Base-by-base conservation (phyloP, 2,113 vertebrate species). In the Aspidoscelis tigris region DNA sequence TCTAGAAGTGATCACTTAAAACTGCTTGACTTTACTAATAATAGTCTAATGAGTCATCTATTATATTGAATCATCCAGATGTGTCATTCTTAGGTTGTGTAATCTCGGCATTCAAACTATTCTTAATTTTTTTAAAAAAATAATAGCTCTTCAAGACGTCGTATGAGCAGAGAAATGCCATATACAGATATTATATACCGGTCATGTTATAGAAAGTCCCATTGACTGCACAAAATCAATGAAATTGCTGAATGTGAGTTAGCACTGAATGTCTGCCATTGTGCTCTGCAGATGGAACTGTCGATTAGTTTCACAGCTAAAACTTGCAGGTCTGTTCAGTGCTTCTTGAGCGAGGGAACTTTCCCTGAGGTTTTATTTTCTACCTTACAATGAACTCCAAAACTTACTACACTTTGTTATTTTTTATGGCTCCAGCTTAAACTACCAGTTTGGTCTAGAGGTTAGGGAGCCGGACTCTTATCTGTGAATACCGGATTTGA, bases 251-350 rank as follows among this genome's bases (percentile, higher is more conserved):
- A 71, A 33, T n/a, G 14, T 86, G 55, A 77, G 76, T 73, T 71
- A 73, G 39, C 55, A 64, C 39, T 71, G 47, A 84, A 84, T 43
- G n/a, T 72, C 53, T 7, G 66, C 26, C n/a, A 78, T 65, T 86
- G 68, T 78, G n/a, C 65, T 82, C 58, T 65, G 43, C 9, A 64
- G 74, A 18, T 26, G 58, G 53, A 76, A 24, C 65, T 82, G 14
- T 22, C 10, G 72, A 41, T 72, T 72, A 65, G 12, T 65, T 82
- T 53, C 24, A 72, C 21, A 61, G 21, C 74, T 69, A 43, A 43
- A 73, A 50, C 8, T 33, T 75, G 24, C 41, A 61, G 21, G 53
- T 22, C 68, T 78, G 4, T 44, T 71, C 24, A 78, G 5, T 44
- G 21, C 8, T 43, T 50, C 55, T 22, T 44, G 20, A 71, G 43